phyloP scores from a whole-genome alignment of 2,113 vertebrate genomes.

The Fregetta grallaria region DNA sequence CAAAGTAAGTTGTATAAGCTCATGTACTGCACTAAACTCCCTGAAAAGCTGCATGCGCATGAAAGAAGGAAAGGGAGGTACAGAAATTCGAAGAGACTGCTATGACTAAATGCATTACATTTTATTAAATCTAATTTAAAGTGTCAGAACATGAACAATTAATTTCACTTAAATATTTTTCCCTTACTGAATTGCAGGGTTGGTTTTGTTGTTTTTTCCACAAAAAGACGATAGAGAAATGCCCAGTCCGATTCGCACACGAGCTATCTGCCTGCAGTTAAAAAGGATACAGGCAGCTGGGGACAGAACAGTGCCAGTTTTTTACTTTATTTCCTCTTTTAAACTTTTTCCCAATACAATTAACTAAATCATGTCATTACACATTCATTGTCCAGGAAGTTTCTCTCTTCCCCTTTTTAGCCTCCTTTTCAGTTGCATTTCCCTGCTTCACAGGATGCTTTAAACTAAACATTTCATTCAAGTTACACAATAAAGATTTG shows the following conservation, averaged over 20 bases:
- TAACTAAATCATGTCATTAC: constrained; percentile 35
- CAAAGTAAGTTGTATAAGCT: neutral
- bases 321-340: constrained; percentile 11
- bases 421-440: constrained; percentile 23
- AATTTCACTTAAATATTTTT: neutral
- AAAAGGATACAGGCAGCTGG: neutral
- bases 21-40: neutral
- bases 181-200: neutral
- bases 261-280: neutral
- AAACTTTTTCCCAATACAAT: constrained; percentile 31
- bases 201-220: neutral
- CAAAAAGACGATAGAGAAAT: neutral
- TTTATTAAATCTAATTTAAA: neutral
- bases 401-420: constrained; percentile 30
- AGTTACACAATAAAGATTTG: constrained; percentile 33
- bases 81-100: neutral
- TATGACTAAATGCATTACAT: neutral
- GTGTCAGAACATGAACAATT: neutral
- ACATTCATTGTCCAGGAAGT: constrained; percentile 43
- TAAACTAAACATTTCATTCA: constrained; percentile 43
- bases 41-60: fast-evolving
- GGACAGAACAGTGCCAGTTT: neutral
- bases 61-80: neutral
- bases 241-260: neutral
- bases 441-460: constrained; percentile 45